Evolutionary conservation across 1,140 invertebrate genomes (phyloP), one percentile per base, ranked within the genome.

Genomic region (Polypedilum pembai): DNA sequence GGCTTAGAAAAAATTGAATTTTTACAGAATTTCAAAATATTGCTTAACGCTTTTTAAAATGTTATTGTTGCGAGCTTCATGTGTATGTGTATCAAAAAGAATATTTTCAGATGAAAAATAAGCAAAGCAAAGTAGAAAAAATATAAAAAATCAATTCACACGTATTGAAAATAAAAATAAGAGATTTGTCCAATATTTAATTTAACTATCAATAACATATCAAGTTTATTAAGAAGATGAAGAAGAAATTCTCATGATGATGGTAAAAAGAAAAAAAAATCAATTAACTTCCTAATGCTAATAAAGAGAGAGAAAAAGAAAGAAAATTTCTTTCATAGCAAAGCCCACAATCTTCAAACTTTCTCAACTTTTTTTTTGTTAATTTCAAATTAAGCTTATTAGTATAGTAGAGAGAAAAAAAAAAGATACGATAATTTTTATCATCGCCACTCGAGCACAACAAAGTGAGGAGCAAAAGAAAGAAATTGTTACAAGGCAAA

Each of bases 361-460:
- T n/a, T 56, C 12, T 56, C 45, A 4, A 56, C n/a, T 56, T 45
- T 56, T 56, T 56, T 56, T 56, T 56, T 56, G 45, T 56, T 56
- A 56, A 56, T 56, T 56, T 56, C 45, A 56, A 56, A 56, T 56
- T 56, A 56, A 56, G 45, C 45, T 56, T 56, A 56, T 56, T 56
- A 56, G 12, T 12, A n/a, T 56, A 56, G 12, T 12, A 56, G n/a
- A n/a, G 45, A 56, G 45, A 15, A 12, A 56, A 1, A 56, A 12
- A 56, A 56, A 56, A n/a, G 45, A 56, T n/a, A n/a, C 12, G 45
- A 56, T 56, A 15, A 56, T 56, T 56, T 56, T 56, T 56, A 56
- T 56, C 45, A 56, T 56, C 45, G n/a, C 45, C 45, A 56, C 45
- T 56, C 45, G 45, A 56, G 45, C 45, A 56, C 12, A 56, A 56